Evolutionary conservation across 2,888 invertebrate species (phyloP), one percentile per base, ranked within the genome.

Genomic region (Synergus japonicus): DNA sequence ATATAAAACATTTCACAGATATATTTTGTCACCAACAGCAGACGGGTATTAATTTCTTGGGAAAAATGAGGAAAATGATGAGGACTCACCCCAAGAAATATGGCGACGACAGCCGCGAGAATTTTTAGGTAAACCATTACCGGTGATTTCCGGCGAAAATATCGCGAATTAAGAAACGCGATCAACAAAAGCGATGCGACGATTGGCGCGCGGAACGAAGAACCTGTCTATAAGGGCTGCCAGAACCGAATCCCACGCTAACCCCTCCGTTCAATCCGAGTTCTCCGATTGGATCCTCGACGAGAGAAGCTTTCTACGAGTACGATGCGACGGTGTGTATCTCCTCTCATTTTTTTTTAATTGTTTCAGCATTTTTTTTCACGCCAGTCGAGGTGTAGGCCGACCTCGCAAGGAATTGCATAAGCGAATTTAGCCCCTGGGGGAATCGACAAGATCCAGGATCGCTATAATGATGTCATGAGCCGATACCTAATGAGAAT

Each of bases 191-290:
- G 69, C 76, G 82, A 82, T 77, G 82, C 37, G 69, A 80, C 83
- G 83, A 84, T 85, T 85, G 84, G 78, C 84, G 69, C 81, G 83
- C 82, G 81, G 76, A 81, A 80, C 79, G 76, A 79, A 76, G 82
- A 82, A 54, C 82, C 81, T 81, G 84, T 81, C 85, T 85, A 82
- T 85, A 85, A 85, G 85, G 82, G 83, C 79, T 69, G 69, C 46
- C 81, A 76, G 69, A 78, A 79, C 77, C 69, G 83, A 80, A 79
- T 82, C 85, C 85, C 85, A 85, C 84, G 83, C 84, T 63, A 78
- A 54, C 76, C 81, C 82, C 83, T 80, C 81, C 79, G 79, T 64
- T 78, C 81, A 82, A 83, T 82, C 81, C 78, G 76, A 76, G 76
- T 78, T 41, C 80, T 81, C 83, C 78, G 77, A 79, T 81, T 81